Evolutionary conservation across 1,140 invertebrate genomes (phyloP), one percentile per base, ranked within the genome.

Genomic region (Mactra quadrangularis): DNA sequence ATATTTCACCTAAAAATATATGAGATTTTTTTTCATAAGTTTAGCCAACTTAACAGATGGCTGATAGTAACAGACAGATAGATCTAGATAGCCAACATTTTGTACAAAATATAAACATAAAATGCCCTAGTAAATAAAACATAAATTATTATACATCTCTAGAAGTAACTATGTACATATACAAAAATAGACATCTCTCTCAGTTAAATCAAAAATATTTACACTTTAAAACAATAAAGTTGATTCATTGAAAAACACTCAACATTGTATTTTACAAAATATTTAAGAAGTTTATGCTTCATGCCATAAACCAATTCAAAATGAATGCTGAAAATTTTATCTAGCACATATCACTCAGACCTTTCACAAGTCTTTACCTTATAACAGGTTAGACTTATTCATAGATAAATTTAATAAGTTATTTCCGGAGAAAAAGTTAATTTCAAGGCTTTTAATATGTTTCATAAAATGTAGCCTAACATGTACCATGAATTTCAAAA

Each of bases 151-250:
- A 38, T 41, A 55, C 52, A n/a, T 27, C 35, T 38, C 55, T 59
- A 50, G n/a, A 19, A 47, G 22, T 17, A 47, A 38, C 6, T 50
- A 57, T 76, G 57, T 76, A 76, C 74, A 76, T 62, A 17, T 76
- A 76, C 74, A 76, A 76, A 76, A 76, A 76, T 76, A 76, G 74
- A 62, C 59, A 62, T 62, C 59, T 76, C 74, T 50, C 35, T 75
- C 41, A 17, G 62, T 15, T 41, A 22, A n/a, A 47, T 47, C 17
- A 27, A 22, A 66, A 35, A 25, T 70, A 70, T 41, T 41, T 57
- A 74, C 55, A 74, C 4, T 22, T 1, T 35, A 55, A 3, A 25
- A 25, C 52, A 74, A 59, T 35, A 74, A 57, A 74, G 71, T 59
- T 57, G 53, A 74, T 59, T 59, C 53, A 57, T 15, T n/a, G 13